phyloP scores from a whole-genome alignment of 2,113 vertebrate genomes.

The Cynocephalus volans region DNA sequence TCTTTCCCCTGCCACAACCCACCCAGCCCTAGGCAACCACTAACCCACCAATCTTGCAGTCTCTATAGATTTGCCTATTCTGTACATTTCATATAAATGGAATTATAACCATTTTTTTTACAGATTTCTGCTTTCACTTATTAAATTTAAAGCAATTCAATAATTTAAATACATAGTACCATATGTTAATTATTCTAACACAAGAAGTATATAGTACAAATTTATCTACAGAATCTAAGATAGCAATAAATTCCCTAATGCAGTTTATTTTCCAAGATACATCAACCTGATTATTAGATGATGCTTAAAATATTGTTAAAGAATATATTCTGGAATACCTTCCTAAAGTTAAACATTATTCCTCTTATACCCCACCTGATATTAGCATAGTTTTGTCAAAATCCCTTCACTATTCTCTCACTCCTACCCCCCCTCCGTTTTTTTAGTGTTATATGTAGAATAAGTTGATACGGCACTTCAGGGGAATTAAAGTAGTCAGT shows the following conservation, averaged over 20 bases:
- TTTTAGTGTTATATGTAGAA: not conserved
- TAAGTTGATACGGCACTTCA: not conserved
- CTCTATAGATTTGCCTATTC: not conserved
- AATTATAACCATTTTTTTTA: not conserved
- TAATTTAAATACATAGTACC: not conserved
- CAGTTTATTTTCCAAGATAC: not conserved
- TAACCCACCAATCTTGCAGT: not conserved
- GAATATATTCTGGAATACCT: not conserved
- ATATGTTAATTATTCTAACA: not conserved
- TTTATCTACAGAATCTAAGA: not conserved
- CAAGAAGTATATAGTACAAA: not conserved
- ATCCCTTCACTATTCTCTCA: not conserved
- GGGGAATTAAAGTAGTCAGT: not conserved
- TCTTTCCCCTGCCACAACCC: not conserved
- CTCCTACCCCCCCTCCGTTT: too few species aligned
- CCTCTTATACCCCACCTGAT: not conserved
- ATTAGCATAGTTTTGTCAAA: not conserved
- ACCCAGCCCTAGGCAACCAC: not conserved
- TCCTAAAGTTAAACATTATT: not conserved
- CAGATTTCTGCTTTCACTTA: conserved; percentile 1
- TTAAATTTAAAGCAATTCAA: not conserved
- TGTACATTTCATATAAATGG: not conserved
- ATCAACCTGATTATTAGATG: not conserved
- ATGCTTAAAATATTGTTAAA: not conserved
- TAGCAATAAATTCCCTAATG: not conserved